Percentiles rank a stretch among this genome's conserved stretches.
phyloP scores from a whole-genome alignment of 1,140 invertebrate genomes.

The Brachionus manjavacas region DNA sequence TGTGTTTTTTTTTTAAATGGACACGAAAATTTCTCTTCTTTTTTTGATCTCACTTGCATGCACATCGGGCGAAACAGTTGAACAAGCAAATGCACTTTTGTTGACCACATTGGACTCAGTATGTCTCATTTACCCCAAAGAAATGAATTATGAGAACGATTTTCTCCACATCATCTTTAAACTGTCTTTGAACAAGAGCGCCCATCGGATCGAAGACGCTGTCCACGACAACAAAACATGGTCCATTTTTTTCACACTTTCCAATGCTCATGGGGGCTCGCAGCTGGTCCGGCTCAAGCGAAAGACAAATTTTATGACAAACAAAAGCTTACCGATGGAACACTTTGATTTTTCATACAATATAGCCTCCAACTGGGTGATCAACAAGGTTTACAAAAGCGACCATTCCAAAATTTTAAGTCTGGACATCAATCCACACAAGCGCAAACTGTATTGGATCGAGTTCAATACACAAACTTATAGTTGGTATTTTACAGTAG shows the following conservation, averaged over 20 bases:
- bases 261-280: neutral
- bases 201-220: neutral
- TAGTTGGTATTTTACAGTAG: neutral
- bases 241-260: conserved; percentile 34
- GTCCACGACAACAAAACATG: conserved; percentile 35
- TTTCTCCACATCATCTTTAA: conserved; percentile 27
- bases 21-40: neutral
- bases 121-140: conserved; percentile 28
- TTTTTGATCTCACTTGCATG: neutral
- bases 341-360: neutral
- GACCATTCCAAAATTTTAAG: conserved; percentile 4
- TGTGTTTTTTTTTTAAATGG: neutral
- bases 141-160: conserved; percentile 41
- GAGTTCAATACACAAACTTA: neutral
- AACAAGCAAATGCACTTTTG: neutral
- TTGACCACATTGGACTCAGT: conserved; percentile 19
- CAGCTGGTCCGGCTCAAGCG: neutral
- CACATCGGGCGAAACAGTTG: neutral
- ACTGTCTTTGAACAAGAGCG: neutral
- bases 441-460: conserved; percentile 17
- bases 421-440: conserved; percentile 3
- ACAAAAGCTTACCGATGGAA: neutral
- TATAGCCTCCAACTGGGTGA: conserved; percentile 9
- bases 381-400: neutral
- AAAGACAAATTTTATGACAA: neutral